Evolutionary conservation across 2,797 vertebrate genomes (phyloP).

Genomic region (Botia kubotai): DNA sequence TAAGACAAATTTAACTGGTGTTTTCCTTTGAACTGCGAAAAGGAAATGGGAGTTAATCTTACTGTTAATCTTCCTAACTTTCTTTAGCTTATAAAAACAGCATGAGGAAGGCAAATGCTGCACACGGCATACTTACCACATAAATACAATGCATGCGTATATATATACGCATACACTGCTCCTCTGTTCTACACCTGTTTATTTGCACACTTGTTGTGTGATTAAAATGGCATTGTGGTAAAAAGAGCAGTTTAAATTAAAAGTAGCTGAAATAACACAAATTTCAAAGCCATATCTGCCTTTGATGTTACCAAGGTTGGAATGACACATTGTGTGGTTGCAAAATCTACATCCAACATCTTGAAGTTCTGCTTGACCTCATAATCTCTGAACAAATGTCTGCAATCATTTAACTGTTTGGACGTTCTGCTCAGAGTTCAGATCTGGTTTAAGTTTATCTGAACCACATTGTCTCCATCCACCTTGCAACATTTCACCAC

Average conservation of each 20-base stretch:
- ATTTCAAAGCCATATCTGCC: neutral
- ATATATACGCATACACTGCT: neutral
- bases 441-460: constrained; percentile 28
- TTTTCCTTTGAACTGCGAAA: constrained; percentile 34
- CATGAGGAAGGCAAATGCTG: neutral
- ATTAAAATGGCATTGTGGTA: neutral
- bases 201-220: neutral
- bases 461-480: constrained; percentile 36
- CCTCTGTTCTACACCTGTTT: constrained; percentile 1
- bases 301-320: constrained; percentile 23
- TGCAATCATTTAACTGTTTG: constrained; percentile 32
- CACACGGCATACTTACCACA: neutral
- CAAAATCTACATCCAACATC: constrained; percentile 21
- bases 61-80: constrained; percentile 6
- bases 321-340: constrained; percentile 10
- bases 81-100: constrained; percentile 17
- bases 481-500: constrained; percentile 41
- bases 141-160: neutral
- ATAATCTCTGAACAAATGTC: constrained; percentile 3
- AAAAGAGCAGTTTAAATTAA: neutral
- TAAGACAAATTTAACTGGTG: constrained; percentile 23
- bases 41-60: neutral
- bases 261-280: neutral
- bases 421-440: constrained; percentile 30
- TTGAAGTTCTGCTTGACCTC: constrained; percentile 33